phyloP scores from a whole-genome alignment of 2,113 vertebrate species.

The Spheniscus mendiculus region DNA sequence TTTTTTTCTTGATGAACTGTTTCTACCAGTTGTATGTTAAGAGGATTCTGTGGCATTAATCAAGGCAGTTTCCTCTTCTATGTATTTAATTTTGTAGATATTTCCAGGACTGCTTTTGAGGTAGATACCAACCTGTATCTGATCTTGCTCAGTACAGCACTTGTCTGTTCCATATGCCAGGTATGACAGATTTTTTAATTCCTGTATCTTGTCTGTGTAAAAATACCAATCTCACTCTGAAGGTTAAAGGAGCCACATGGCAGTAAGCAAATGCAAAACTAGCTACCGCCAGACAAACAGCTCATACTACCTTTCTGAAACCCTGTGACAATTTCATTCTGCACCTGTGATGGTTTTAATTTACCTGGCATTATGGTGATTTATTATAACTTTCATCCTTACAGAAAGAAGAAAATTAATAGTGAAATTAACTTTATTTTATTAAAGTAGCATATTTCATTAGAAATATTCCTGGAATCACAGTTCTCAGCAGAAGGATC shows the following conservation, averaged over 20 bases:
- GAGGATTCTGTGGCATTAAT: background rate
- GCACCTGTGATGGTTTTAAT: background rate
- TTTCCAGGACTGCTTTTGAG: background rate
- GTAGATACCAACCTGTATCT: background rate
- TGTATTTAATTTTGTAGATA: background rate
- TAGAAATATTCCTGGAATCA: background rate
- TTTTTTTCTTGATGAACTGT: background rate
- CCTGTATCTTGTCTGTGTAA: background rate
- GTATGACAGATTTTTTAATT: background rate
- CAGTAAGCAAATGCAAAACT: background rate
- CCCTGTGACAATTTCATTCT: background rate
- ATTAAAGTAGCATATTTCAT: background rate
- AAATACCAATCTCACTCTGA: background rate
- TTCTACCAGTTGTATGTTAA: background rate
- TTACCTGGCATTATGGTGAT: background rate
- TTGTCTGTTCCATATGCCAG: background rate
- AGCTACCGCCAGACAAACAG: background rate
- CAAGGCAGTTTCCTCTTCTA: background rate
- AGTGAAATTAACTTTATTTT: background rate
- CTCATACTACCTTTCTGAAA: background rate
- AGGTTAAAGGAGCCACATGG: background rate
- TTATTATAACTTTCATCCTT: background rate
- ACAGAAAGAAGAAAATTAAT: background rate
- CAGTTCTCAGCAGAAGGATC: background rate
- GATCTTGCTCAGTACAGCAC: background rate